A percentile compares a stretch with the other conserved stretches of the same genome.
phyloP scores from a whole-genome alignment of 2,888 invertebrate genomes.

The Heliconius ismenius region DNA sequence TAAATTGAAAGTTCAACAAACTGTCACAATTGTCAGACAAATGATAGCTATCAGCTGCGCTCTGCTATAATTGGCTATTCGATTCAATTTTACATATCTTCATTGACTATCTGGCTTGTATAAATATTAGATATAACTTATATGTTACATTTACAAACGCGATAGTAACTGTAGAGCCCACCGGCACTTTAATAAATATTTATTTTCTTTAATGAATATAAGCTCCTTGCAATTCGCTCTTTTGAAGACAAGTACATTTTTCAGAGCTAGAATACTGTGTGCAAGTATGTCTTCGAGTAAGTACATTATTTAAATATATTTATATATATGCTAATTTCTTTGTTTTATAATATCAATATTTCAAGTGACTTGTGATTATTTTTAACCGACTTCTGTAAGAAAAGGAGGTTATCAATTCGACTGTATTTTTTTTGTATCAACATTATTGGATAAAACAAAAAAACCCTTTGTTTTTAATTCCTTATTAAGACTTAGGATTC shows the following conservation, averaged over 20 bases:
- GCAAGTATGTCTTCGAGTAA: constrained; percentile 63
- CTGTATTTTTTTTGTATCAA: too few species aligned
- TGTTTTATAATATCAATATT: not conserved
- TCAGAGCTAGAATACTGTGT: constrained; percentile 49
- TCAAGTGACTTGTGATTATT: not conserved
- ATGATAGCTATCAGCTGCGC: constrained; percentile 4
- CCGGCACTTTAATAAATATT: constrained; percentile 38
- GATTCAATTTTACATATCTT: constrained; percentile 30
- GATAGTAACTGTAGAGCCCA: constrained; percentile 2
- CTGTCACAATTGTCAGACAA: constrained; percentile 9
- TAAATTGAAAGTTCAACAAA: constrained; percentile 1
- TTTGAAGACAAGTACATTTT: constrained; percentile 50
- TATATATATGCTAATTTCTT: constrained; percentile 9
- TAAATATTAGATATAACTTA: not conserved
- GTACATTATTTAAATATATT: constrained; percentile 32
- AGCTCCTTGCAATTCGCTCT: constrained; percentile 53
- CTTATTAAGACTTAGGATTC: not conserved
- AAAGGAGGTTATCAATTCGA: too few species aligned
- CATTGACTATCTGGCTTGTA: constrained; percentile 13
- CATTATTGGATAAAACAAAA: not conserved
- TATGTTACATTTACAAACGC: constrained; percentile 9
- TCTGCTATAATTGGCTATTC: constrained; percentile 1
- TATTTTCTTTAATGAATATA: constrained; percentile 58
- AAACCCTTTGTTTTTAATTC: not conserved
- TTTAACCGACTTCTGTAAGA: too few species aligned